Evolutionary conservation across 2,888 invertebrate genomes (phyloP), one percentile per base, ranked within the genome.

Genomic region (Atrina japonica): DNA sequence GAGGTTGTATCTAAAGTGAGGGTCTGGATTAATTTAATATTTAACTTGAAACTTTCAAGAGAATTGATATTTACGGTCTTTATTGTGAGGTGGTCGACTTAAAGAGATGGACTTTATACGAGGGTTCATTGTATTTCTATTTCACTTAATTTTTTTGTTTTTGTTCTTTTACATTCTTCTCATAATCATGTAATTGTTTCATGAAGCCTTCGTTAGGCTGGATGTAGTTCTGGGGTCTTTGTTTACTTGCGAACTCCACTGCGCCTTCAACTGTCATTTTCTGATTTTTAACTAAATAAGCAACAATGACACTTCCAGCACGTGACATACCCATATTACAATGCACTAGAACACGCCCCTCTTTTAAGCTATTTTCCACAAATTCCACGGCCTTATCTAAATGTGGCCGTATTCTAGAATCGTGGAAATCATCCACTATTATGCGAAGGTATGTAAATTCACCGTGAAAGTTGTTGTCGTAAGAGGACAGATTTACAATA

Each of bases 301-400:
- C 49, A 14, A 43, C 30, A 9, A 61, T 35, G 11, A 61, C 47
- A 25, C 49, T 61, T 18, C 61, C 61, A 18, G 61, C 47, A 27
- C 61, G 27, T n/a, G 61, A 61, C 23, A 47, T 45, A 9, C 61
- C 61, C n/a, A 49, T 49, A 35, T 61, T 61, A 61, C 61, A 61
- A 14, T 61, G 47, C 14, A 61, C 61, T 11, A 61, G 49, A 35
- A 61, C 61, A 14, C 21, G 25, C 0, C 61, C 61, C 9, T 11
- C 30, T 49, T n/a, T 16, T 30, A 47, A 14, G 9, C 49, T 49
- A 1, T 30, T 47, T 16, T 61, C 61, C 11, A 61, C 30, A 49
- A 61, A 61, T 49, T 30, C 47, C n/a, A 61, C 29, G 18, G 61
- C 47, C 9, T 61, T 47, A 21, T n/a, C 61, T n/a, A 61, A 49